Conservation (phyloP, 1,140 invertebrate species). For the Chelonus insularis region DNA sequence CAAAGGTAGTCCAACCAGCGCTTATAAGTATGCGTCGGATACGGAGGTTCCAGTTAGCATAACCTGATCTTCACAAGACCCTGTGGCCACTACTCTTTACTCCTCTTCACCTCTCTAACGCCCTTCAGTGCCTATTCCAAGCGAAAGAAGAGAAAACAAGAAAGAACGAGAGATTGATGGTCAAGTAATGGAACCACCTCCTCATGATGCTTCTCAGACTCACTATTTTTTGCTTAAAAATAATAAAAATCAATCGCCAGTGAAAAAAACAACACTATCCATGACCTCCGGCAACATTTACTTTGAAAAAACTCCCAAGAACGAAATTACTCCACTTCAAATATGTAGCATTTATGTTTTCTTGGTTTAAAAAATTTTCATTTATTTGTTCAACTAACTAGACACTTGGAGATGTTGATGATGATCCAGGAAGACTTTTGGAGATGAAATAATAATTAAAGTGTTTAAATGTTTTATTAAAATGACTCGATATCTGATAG, state of each 20-base stretch:
- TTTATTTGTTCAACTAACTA: no score
- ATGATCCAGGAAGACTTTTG: no score
- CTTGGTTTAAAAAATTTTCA: no score
- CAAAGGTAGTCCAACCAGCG: slow-evolving; percentile 29
- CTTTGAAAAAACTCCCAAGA: no score
- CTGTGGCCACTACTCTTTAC: slow-evolving; percentile 32
- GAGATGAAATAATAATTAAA: no score
- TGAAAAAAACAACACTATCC: background rate
- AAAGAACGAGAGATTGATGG: slow-evolving; percentile 39
- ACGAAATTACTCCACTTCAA: no score
- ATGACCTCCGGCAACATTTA: background rate
- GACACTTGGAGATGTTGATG: no score
- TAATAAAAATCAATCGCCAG: background rate
- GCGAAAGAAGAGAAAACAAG: background rate
- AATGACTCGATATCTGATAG: no score
- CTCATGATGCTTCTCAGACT: slow-evolving; percentile 14
- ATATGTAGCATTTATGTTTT: no score
- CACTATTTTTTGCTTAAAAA: background rate
- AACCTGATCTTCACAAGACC: slow-evolving; percentile 49
- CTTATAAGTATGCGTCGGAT: slow-evolving; percentile 28
- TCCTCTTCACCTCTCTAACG: slow-evolving; percentile 14
- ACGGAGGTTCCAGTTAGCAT: slow-evolving; percentile 50
- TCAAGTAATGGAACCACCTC: slow-evolving; percentile 40
- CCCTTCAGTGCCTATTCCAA: background rate
- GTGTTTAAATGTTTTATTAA: no score